Percentiles rank a stretch among this genome's conserved stretches.
These are phyloP conservation scores for Takifugu bimaculatus DNA, from an alignment of 2,113 vertebrate genomes.

Conservation along the genomic window DNA sequence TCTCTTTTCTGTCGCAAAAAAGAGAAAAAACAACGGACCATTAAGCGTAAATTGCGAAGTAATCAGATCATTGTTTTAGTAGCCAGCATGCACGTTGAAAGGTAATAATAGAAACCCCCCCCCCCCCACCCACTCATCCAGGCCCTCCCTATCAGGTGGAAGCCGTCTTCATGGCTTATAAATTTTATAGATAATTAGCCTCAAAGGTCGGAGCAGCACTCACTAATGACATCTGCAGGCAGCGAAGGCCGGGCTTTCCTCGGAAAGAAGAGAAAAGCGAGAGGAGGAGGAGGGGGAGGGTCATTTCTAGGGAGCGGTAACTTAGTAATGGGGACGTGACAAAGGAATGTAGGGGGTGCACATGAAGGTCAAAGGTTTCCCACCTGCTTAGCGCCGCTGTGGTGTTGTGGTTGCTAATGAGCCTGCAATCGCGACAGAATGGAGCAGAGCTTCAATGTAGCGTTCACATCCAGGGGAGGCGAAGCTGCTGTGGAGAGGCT, in stretches of 20 bases:
- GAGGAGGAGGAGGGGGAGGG: slow-evolving; percentile 25
- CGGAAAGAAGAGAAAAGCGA: slow-evolving; percentile 4
- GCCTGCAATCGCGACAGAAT: slow-evolving; percentile 16
- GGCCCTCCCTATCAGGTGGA: slow-evolving; percentile 21
- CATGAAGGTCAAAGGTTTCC: slow-evolving; percentile 38
- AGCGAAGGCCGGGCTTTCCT: slow-evolving; percentile 21
- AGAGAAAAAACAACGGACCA: too few species aligned
- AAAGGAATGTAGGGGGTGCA: slow-evolving; percentile 44
- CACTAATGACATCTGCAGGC: slow-evolving; percentile 76
- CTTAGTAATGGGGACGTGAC: slow-evolving; percentile 40
- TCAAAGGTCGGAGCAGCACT: slow-evolving; percentile 60
- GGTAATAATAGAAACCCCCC: slow-evolving; percentile 12
- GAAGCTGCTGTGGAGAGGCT: background rate
- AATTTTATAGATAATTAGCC: slow-evolving; percentile 71
- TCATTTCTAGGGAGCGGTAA: slow-evolving; percentile 30
- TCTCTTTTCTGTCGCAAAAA: too few species aligned
- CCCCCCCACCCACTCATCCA: background rate
- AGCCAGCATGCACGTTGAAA: slow-evolving; percentile 32
- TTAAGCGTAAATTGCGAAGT: too few species aligned
- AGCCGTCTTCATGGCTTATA: slow-evolving; percentile 76
- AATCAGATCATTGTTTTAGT: slow-evolving; percentile 1
- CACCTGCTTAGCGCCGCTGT: slow-evolving; percentile 41
- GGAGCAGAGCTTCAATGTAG: slow-evolving; percentile 8
- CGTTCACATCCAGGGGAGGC: background rate
- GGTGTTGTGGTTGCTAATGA: slow-evolving; percentile 37